A percentile compares a stretch with the other conserved stretches of the same genome.
Conservation (phyloP, 2,888 invertebrate species). For the Corythucha ciliata region DNA sequence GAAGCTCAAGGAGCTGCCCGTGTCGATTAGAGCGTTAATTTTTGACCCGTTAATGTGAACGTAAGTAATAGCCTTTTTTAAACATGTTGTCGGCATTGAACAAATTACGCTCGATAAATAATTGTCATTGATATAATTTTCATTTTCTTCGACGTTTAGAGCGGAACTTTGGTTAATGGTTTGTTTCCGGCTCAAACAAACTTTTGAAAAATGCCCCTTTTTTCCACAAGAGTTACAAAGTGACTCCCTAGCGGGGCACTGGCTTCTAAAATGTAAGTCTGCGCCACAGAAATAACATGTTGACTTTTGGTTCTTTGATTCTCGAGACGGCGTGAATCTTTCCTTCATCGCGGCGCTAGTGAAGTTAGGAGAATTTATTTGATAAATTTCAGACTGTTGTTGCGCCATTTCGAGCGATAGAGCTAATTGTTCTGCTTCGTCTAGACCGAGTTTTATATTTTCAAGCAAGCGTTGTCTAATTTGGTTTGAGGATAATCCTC, state of each 20-base stretch:
- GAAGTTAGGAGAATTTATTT: background rate
- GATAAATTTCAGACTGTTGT: background rate
- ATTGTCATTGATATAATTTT: too few species aligned
- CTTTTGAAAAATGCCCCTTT: constrained; percentile 24
- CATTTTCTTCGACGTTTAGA: background rate
- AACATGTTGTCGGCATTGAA: too few species aligned
- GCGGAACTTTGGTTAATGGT: background rate
- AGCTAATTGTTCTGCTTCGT: constrained; percentile 4
- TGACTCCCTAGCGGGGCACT: constrained; percentile 22
- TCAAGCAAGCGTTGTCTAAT: constrained; percentile 20
- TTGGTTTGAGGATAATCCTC: constrained; percentile 13
- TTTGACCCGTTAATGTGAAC: background rate
- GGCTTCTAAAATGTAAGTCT: constrained; percentile 3
- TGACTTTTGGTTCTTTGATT: background rate
- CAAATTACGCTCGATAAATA: too few species aligned
- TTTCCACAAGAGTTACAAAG: constrained; percentile 7
- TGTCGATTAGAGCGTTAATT: constrained; percentile 4
- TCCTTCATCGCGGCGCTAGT: background rate
- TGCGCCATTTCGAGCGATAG: constrained; percentile 5
- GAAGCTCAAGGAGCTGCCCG: constrained; percentile 9
- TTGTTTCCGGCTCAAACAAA: background rate
- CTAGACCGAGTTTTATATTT: constrained; percentile 11
- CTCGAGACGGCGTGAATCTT: background rate
- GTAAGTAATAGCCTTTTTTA: too few species aligned
- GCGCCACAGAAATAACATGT: constrained; percentile 15